Evolutionary conservation across 2,797 vertebrate species (phyloP).

Genomic region (Cephalopachus bancanus): DNA sequence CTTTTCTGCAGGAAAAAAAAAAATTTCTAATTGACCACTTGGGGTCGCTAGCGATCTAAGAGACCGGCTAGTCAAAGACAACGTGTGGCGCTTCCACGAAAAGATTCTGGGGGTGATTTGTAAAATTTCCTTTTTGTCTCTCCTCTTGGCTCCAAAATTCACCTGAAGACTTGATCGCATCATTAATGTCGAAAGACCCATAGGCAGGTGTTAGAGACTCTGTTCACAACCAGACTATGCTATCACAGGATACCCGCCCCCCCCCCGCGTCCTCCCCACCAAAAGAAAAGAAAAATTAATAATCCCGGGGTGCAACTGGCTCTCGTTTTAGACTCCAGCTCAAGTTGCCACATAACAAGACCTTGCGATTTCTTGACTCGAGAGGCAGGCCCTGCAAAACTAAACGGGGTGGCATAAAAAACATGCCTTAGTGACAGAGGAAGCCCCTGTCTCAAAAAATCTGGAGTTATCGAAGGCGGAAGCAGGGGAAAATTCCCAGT

Average conservation of each 20-base stretch:
- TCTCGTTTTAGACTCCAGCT: not conserved
- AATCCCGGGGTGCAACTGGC: too few species aligned
- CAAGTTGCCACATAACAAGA: not conserved
- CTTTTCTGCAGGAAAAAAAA: not conserved
- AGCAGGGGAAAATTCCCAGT: accelerated
- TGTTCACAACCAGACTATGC: not conserved
- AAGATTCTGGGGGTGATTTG: constrained; percentile 63
- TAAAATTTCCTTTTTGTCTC: constrained; percentile 72
- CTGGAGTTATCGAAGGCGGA: not conserved
- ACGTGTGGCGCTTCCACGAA: not conserved
- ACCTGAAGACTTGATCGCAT: not conserved
- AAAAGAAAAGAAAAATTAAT: not conserved
- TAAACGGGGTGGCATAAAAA: not conserved
- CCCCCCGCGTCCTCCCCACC: not conserved
- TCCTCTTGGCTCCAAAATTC: constrained; percentile 73
- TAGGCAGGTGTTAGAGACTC: not conserved
- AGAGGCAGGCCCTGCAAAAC: not conserved
- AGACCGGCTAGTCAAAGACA: constrained; percentile 8
- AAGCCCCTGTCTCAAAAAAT: not conserved
- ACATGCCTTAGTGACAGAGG: not conserved
- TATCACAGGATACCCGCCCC: not conserved
- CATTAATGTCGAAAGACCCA: not conserved
- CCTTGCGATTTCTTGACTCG: not conserved
- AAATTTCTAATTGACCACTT: constrained; percentile 78
- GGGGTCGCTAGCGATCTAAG: constrained; percentile 86